phyloP scores from a whole-genome alignment of 2,888 invertebrate genomes.

The Megamerina dolium region DNA sequence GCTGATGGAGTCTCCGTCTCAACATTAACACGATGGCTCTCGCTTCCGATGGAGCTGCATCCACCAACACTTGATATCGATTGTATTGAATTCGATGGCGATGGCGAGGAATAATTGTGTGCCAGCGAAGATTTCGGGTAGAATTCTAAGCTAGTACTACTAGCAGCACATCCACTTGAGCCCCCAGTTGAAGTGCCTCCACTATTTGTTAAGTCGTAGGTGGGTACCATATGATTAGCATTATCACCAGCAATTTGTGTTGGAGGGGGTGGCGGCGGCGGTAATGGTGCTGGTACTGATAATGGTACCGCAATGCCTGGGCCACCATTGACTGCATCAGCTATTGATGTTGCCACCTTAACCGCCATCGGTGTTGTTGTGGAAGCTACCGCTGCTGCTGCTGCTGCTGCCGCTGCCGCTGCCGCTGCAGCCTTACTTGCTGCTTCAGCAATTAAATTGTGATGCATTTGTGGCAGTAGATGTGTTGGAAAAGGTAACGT shows the following conservation, averaged over 20 bases:
- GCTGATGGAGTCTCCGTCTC: slow-evolving; percentile 47
- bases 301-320: slow-evolving; percentile 2
- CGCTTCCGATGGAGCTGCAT: slow-evolving; percentile 41
- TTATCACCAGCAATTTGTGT: background rate
- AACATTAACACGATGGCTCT: slow-evolving; percentile 47
- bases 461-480: slow-evolving; percentile 40
- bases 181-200: slow-evolving; percentile 24
- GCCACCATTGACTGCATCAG: background rate
- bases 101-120: slow-evolving; percentile 42
- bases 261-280: background rate
- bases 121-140: slow-evolving; percentile 24
- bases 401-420: slow-evolving; percentile 20
- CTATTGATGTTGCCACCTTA: slow-evolving; percentile 4
- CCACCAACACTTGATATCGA: slow-evolving; percentile 48
- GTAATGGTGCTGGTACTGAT: background rate
- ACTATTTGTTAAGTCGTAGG: slow-evolving; percentile 27
- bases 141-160: slow-evolving; percentile 24
- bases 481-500: slow-evolving; percentile 42
- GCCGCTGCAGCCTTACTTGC: slow-evolving; percentile 42
- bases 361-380: slow-evolving; percentile 10
- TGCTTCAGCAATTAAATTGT: slow-evolving; percentile 44
- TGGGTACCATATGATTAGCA: slow-evolving; percentile 15
- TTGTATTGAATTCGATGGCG: slow-evolving; percentile 47
- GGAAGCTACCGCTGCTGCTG: slow-evolving; percentile 11
- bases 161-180: slow-evolving; percentile 25